phyloP scores from a whole-genome alignment of 2,888 invertebrate genomes.

The Eledona agricola region DNA sequence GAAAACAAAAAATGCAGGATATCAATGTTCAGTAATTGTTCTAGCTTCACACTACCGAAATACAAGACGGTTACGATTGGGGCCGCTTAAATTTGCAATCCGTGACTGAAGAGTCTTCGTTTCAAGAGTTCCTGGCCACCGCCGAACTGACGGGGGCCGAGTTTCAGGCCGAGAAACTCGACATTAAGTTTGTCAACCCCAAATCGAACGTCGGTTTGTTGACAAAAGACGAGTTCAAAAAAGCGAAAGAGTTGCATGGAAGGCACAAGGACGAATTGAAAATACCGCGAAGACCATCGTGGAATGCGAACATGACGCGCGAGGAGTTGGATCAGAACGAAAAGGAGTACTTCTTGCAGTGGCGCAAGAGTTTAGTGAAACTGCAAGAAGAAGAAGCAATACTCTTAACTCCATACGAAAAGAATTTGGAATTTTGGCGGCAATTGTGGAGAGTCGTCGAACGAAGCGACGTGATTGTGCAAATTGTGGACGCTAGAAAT shows the following conservation, averaged over 20 bases:
- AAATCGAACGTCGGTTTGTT: constrained; percentile 70
- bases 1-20: too few species aligned
- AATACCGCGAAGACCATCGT: constrained; percentile 89
- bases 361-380: constrained; percentile 85
- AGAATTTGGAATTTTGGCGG: constrained; percentile 97
- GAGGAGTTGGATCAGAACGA: constrained; percentile 85
- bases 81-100: constrained; percentile 89
- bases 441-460: constrained; percentile 99
- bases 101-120: constrained; percentile 93
- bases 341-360: constrained; percentile 84
- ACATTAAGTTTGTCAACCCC: constrained; percentile 78
- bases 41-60: constrained; percentile 84
- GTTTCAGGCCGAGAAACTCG: constrained; percentile 90
- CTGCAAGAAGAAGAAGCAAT: constrained; percentile 83
- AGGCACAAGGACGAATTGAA: constrained; percentile 72
- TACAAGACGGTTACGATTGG: constrained; percentile 93
- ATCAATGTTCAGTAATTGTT: constrained; percentile 39
- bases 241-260: constrained; percentile 66
- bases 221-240: constrained; percentile 66
- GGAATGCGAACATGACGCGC: constrained; percentile 78
- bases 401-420: constrained; percentile 94
- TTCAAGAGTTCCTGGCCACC: constrained; percentile 95
- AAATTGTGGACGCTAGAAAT: constrained; percentile 97
- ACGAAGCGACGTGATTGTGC: constrained; percentile 89
- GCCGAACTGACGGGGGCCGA: constrained; percentile 95